Conservation (phyloP, 2,888 invertebrate genomes). For the Leucophora obtusa region DNA sequence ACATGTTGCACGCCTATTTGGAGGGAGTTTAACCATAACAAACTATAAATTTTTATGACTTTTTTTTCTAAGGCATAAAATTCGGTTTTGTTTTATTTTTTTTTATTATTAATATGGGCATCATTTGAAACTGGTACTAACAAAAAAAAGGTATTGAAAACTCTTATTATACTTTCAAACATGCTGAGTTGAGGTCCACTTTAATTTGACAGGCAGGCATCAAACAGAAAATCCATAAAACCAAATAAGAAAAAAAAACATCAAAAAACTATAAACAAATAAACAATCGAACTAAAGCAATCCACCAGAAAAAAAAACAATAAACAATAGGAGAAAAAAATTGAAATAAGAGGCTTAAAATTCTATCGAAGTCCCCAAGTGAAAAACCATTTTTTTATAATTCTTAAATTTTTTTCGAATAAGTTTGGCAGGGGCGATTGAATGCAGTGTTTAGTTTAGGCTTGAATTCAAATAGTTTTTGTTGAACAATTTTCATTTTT, state of each 20-base stretch:
- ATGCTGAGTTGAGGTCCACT: slow-evolving; percentile 21
- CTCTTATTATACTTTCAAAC: not conserved
- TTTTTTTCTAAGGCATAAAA: slow-evolving; percentile 30
- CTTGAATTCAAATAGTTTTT: slow-evolving; percentile 25
- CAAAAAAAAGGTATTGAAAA: not conserved
- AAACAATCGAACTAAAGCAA: slow-evolving; percentile 20
- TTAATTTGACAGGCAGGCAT: slow-evolving; percentile 38
- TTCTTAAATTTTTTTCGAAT: slow-evolving; percentile 20
- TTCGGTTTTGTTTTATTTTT: not conserved
- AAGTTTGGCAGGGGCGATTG: not conserved
- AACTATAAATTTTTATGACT: slow-evolving; percentile 17
- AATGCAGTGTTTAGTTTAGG: slow-evolving; percentile 13
- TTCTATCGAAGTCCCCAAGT: slow-evolving; percentile 23
- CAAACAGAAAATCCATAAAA: slow-evolving; percentile 21
- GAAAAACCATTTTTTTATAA: slow-evolving; percentile 23
- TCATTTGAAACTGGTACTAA: not conserved
- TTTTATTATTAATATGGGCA: not conserved
- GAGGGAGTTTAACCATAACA: slow-evolving; percentile 11
- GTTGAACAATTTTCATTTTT: slow-evolving; percentile 42
- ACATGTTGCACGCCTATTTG: not conserved
- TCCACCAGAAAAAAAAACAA: slow-evolving; percentile 24
- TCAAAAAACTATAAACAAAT: slow-evolving; percentile 18
- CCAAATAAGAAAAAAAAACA: slow-evolving; percentile 1
- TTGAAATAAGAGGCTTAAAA: slow-evolving; percentile 48
- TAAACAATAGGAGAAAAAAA: slow-evolving; percentile 5